A percentile compares a stretch with the other conserved stretches of the same genome.
phyloP scores from a whole-genome alignment of 2,888 invertebrate genomes.

The Eupithecia insigniata region DNA sequence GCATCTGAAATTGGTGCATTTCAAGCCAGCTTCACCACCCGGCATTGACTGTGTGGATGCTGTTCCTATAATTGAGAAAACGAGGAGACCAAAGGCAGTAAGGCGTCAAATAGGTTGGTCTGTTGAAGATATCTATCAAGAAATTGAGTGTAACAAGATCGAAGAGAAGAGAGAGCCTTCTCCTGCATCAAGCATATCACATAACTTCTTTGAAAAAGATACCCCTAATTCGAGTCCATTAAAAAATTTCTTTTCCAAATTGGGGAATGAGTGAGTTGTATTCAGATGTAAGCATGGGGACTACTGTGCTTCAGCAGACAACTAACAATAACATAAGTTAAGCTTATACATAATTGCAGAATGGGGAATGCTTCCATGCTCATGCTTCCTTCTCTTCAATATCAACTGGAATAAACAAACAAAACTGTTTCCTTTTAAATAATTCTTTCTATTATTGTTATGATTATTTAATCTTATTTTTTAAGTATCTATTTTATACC shows the following conservation, averaged over 20 bases:
- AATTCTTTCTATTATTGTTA: no score
- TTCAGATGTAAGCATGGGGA: conserved; percentile 71
- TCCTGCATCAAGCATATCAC: conserved; percentile 68
- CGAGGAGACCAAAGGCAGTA: conserved; percentile 70
- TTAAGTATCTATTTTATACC: no score
- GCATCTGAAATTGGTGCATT: conserved; percentile 70
- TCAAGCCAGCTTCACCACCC: conserved; percentile 54
- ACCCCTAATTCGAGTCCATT: conserved; percentile 76
- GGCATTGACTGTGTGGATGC: conserved; percentile 75
- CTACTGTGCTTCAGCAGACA: conserved; percentile 41
- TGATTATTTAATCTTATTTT: no score
- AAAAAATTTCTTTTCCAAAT: conserved; percentile 76
- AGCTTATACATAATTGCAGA: conserved; percentile 41
- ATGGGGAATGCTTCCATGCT: conserved; percentile 39
- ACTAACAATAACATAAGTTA: conserved; percentile 39
- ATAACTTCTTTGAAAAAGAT: conserved; percentile 72
- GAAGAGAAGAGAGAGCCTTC: conserved; percentile 64
- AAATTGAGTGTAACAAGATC: conserved; percentile 76
- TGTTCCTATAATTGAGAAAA: conserved; percentile 71
- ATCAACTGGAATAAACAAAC: conserved; percentile 1
- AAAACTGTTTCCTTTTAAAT: conserved; percentile 5
- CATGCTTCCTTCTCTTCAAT: conserved; percentile 28
- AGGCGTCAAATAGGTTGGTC: conserved; percentile 81
- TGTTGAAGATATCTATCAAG: conserved; percentile 80
- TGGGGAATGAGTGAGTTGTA: conserved; percentile 80